Evolutionary conservation across 1,140 invertebrate species (phyloP).

Genomic region (Scaptomyza graminum): DNA sequence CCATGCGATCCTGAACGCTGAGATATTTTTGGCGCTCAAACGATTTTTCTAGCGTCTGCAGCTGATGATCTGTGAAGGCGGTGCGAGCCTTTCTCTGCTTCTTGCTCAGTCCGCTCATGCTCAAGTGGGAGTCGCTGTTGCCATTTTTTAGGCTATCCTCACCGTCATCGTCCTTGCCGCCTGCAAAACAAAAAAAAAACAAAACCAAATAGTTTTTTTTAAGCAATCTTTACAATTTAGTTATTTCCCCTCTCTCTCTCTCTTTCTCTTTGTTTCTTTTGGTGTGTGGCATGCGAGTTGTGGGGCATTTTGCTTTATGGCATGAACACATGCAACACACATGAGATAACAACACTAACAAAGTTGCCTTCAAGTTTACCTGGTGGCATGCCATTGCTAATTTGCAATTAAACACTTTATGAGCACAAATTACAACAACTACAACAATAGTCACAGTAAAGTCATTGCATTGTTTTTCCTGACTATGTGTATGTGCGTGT

Average conservation of each 20-base stretch:
- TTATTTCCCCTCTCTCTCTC: background rate
- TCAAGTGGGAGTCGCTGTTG: constrained; percentile 69
- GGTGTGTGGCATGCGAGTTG: constrained; percentile 14
- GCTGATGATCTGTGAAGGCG: constrained; percentile 99
- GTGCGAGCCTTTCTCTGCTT: constrained; percentile 99
- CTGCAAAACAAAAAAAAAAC: constrained; percentile 43
- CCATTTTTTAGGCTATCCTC: constrained; percentile 77
- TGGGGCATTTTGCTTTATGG: constrained; percentile 39
- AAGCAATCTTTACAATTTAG: background rate
- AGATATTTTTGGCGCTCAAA: constrained; percentile 99
- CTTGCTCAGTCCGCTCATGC: constrained; percentile 88
- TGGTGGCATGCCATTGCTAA: constrained; percentile 65
- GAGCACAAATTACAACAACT: constrained; percentile 74
- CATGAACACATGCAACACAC: constrained; percentile 62
- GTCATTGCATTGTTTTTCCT: background rate
- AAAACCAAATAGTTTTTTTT: too few relatives aligned
- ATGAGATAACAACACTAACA: constrained; percentile 45
- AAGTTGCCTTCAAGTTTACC: constrained; percentile 37
- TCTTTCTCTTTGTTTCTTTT: background rate
- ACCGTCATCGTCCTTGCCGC: constrained; percentile 82
- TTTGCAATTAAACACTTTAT: constrained; percentile 82
- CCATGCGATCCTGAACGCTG: constrained; percentile 99
- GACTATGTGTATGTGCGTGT: too few relatives aligned
- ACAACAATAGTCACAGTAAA: constrained; percentile 24
- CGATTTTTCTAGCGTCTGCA: constrained; percentile 98